Evolutionary conservation across 2,888 invertebrate genomes (phyloP).

Genomic region (Eupithecia abbreviata): DNA sequence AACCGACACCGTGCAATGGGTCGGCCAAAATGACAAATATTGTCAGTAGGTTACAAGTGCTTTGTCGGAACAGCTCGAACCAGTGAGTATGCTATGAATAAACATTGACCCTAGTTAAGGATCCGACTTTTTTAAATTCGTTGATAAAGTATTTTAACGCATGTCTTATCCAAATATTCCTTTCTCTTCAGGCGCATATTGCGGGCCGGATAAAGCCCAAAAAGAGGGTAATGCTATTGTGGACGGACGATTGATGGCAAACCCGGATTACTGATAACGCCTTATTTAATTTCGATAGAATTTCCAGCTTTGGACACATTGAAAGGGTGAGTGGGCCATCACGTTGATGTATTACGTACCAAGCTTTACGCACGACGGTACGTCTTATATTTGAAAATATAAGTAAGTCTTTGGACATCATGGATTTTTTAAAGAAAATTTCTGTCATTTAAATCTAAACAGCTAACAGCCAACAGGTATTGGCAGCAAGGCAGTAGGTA

Average conservation of each 20-base stretch:
- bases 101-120: not conserved
- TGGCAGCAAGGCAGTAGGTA: not conserved
- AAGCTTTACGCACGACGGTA: not conserved
- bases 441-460: not conserved
- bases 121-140: not conserved
- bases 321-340: slow-evolving; percentile 31
- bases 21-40: not conserved
- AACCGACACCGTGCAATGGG: not conserved
- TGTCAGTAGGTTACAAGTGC: not conserved
- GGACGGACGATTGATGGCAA: slow-evolving; percentile 62
- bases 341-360: slow-evolving; percentile 30
- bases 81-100: not conserved
- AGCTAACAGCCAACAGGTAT: not conserved
- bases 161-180: slow-evolving; percentile 47
- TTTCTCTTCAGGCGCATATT: slow-evolving; percentile 36
- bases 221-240: slow-evolving; percentile 66
- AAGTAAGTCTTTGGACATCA: not conserved
- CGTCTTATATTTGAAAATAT: slow-evolving; percentile 1
- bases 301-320: slow-evolving; percentile 29
- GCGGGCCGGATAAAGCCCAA: slow-evolving; percentile 50
- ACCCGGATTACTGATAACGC: slow-evolving; percentile 68
- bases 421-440: not conserved
- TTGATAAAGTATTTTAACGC: slow-evolving; percentile 8
- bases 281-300: slow-evolving; percentile 65
- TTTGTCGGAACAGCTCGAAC: not conserved